These are phyloP conservation scores for Camptogramma bilineatum DNA, from an alignment of 2,888 invertebrate genomes.

Conservation along the genomic window DNA sequence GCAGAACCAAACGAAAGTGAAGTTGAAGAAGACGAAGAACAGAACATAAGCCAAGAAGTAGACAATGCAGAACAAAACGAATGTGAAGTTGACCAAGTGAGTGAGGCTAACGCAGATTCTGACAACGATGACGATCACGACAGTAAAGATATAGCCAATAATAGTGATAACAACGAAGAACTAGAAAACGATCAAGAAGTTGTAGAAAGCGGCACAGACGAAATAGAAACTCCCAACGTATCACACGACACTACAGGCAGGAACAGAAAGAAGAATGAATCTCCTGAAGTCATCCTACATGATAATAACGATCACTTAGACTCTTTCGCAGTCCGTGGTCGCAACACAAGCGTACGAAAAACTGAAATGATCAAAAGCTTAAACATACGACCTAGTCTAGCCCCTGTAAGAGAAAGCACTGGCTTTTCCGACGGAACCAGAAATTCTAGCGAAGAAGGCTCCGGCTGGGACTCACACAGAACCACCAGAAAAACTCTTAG, in stretches of 20 bases:
- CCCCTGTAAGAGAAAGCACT: constrained; percentile 58
- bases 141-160: constrained; percentile 35
- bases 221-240: constrained; percentile 47
- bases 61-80: constrained; percentile 34
- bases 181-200: constrained; percentile 39
- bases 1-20: constrained; percentile 33
- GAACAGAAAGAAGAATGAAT: constrained; percentile 54
- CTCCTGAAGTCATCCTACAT: constrained; percentile 65
- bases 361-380: constrained; percentile 58
- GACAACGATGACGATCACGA: constrained; percentile 39
- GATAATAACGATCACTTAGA: constrained; percentile 52
- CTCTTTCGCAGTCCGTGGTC: constrained; percentile 55
- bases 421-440: constrained; percentile 60
- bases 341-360: constrained; percentile 61
- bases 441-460: constrained; percentile 70
- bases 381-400: constrained; percentile 56
- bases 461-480: constrained; percentile 79
- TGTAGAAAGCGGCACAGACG: constrained; percentile 10
- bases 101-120: constrained; percentile 26
- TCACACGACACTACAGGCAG: constrained; percentile 61
- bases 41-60: constrained; percentile 34
- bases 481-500: constrained; percentile 73
- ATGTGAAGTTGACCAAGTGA: constrained; percentile 34
- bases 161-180: constrained; percentile 33
- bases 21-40: constrained; percentile 31